Conservation (phyloP, 2,113 vertebrate species). For the Ceyx margarethae region DNA sequence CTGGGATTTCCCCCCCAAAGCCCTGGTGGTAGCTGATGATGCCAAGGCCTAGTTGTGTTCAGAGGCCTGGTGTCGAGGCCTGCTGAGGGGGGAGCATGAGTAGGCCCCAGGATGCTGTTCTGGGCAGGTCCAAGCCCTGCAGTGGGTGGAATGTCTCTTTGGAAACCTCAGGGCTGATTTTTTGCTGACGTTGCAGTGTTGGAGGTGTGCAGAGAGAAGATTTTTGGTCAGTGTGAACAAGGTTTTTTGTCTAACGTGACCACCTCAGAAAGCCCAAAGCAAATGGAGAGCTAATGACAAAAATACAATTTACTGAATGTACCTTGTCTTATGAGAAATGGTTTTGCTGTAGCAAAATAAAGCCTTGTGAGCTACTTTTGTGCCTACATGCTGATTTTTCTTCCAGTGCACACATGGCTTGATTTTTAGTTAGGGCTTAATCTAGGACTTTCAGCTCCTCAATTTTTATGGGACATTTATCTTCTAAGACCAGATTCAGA, state of each 20-base stretch:
- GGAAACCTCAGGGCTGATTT: neutral
- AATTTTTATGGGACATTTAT: neutral
- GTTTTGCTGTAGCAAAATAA: neutral
- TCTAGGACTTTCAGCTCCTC: neutral
- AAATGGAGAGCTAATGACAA: neutral
- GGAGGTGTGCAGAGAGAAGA: neutral
- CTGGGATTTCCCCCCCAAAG: conserved; percentile 45
- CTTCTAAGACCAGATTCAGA: neutral
- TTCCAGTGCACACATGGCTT: neutral
- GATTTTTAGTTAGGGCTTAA: neutral
- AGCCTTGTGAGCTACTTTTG: neutral
- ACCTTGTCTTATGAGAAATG: neutral
- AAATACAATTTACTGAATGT: neutral
- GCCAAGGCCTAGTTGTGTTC: neutral
- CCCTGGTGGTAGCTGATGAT: neutral
- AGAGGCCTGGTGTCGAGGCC: too few species aligned
- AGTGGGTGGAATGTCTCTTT: neutral
- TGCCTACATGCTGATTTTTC: neutral
- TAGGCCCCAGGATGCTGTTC: neutral
- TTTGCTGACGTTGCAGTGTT: neutral
- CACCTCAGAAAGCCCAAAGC: neutral
- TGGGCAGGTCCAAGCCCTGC: neutral
- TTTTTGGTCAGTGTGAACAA: neutral
- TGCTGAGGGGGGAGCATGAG: neutral
- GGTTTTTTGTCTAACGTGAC: accelerated